Conservation (phyloP, 2,113 vertebrate genomes). For the Nettapus auritus region DNA sequence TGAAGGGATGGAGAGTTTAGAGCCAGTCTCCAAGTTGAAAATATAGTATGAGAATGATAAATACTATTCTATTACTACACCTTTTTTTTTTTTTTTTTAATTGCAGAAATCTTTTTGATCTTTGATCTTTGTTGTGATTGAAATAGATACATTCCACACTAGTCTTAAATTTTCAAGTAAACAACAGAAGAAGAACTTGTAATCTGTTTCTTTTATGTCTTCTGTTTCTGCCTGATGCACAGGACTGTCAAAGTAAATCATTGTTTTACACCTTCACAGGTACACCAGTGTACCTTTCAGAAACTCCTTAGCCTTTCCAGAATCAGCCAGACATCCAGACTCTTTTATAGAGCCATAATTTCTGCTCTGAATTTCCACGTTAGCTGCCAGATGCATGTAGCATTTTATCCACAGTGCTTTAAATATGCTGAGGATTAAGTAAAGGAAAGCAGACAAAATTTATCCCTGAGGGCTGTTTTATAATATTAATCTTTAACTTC, state of each 20-base stretch:
- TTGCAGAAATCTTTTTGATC: constrained; percentile 37
- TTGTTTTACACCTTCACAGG: not conserved
- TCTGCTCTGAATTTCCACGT: not conserved
- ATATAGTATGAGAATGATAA: not conserved
- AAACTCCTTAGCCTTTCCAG: not conserved
- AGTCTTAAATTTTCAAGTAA: not conserved
- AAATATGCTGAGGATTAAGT: not conserved
- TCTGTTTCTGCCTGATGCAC: not conserved
- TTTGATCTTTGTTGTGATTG: not conserved
- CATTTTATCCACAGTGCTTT: not conserved
- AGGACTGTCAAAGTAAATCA: not conserved
- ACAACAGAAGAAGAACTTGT: not conserved
- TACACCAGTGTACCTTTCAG: not conserved
- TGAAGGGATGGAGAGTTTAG: not conserved
- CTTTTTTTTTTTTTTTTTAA: not conserved
- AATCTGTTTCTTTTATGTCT: not conserved
- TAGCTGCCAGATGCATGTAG: not conserved
- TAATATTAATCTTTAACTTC: not conserved
- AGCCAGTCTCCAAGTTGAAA: not conserved
- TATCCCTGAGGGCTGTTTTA: not conserved
- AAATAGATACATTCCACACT: not conserved
- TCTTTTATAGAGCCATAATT: constrained; percentile 12
- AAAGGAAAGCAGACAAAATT: not conserved
- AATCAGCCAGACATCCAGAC: not conserved
- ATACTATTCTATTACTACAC: not conserved